These are phyloP conservation scores for Cheirogaleus major DNA, from an alignment of 2,797 vertebrate species.

Conservation along the genomic window DNA sequence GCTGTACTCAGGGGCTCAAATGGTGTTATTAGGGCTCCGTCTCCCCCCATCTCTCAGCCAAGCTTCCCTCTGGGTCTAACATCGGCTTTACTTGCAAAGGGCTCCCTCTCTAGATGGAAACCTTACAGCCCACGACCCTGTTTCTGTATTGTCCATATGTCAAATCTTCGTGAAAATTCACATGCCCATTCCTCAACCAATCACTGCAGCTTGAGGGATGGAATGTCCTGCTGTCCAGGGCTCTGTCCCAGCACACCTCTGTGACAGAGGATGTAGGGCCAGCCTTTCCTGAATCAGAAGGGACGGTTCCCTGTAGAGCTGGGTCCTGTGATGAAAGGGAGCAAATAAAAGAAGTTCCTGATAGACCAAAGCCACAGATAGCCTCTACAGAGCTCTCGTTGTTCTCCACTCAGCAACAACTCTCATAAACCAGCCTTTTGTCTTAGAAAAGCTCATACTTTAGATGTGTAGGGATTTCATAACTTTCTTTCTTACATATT, in stretches of 20 bases:
- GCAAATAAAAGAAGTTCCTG: too few species aligned
- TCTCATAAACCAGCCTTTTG: not conserved
- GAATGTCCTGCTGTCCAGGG: not conserved
- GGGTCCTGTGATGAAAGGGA: not conserved
- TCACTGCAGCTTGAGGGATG: not conserved
- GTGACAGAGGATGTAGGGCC: not conserved
- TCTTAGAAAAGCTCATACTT: not conserved
- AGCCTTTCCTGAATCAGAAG: not conserved
- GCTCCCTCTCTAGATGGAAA: not conserved
- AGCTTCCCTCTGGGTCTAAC: not conserved
- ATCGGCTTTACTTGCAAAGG: not conserved
- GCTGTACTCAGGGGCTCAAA: not conserved
- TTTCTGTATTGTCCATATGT: not conserved
- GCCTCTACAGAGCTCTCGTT: not conserved
- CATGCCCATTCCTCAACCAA: not conserved
- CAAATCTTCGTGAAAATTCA: not conserved
- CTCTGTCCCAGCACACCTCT: not conserved
- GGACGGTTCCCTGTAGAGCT: not conserved
- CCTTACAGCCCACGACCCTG: not conserved
- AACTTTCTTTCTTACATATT: not conserved
- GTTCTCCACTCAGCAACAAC: not conserved
- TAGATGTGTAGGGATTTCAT: not conserved
- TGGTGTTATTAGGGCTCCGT: not conserved
- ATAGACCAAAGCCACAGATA: not conserved
- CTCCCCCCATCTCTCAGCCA: not conserved